Base-by-base conservation (phyloP, 2,113 vertebrate species). In the Mastomys natalensis region DNA sequence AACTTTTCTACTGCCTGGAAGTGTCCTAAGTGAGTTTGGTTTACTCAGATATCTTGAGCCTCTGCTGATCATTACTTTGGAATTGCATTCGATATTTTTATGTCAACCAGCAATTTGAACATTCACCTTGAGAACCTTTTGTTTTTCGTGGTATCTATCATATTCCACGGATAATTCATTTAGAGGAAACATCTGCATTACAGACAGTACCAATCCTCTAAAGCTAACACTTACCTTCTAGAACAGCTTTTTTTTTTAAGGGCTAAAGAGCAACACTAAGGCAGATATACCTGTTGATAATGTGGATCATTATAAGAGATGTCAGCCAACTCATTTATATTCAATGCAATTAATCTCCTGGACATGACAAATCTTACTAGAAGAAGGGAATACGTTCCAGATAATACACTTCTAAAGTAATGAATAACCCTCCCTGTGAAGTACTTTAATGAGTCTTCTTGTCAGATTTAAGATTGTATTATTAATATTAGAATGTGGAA, bases 381-480 rank as follows among this genome's bases (percentile, higher is more conserved):
- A 90, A 98, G 96, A 98, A 97, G 62, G 76, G 97, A 98, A 98
- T 98, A 98, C 97, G 97, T 98, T 98, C 51, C 76, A 98, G 97
- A 98, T 98, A 98, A 98, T 98, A 98, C 89, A 97, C 91, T 98
- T 98, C 97, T 97, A 90, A 98, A 97, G 85, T 98, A 98, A 99
- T 98, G 95, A 98, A 98, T 98, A 98, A 98, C 97, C 97, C 95
- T 98, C 90, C 48, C 80, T 98, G 66, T 96, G 97, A 98, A 98
- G 97, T 94, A 77, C 76, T 97, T 98, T 98, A 98, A 99, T 98
- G 97, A 98, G 95, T 97, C 95, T 98, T 77, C 97, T 98, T 98
- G 98, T 98, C 98, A 98, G 97, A 98, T 98, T 98, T 98, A 98
- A 97, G 97, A 97, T 98, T 99, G 98, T 98, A 98, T 98, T 99